Conservation (phyloP, 2,888 invertebrate species). For the Eristalinus sepulchralis region DNA sequence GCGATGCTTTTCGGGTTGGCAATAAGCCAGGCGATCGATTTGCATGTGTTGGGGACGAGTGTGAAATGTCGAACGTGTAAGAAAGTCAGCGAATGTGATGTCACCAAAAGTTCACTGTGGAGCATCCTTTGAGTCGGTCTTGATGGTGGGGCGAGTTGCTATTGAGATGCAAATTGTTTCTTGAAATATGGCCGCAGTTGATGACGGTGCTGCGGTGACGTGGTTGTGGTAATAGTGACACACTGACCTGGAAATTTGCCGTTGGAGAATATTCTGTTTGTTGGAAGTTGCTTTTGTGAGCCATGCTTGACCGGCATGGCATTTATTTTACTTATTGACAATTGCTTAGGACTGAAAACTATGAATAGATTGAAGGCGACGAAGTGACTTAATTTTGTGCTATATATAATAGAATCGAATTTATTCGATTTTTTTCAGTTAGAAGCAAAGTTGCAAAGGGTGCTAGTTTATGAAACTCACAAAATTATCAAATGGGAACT, state of each 20-base stretch:
- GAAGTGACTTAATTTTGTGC: too few species aligned
- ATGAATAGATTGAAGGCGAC: too few species aligned
- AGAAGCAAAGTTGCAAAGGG: too few species aligned
- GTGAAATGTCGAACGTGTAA: background rate
- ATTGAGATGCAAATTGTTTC: conserved; percentile 20
- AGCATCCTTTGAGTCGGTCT: conserved; percentile 5
- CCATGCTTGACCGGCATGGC: too few species aligned
- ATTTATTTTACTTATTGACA: too few species aligned
- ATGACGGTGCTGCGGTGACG: background rate
- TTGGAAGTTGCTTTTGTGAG: too few species aligned
- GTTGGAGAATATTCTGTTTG: background rate
- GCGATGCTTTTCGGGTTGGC: conserved; percentile 19
- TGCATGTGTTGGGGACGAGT: conserved; percentile 34
- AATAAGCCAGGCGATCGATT: conserved; percentile 43
- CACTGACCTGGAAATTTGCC: background rate
- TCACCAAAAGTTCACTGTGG: conserved; percentile 13
- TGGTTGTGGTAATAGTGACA: background rate
- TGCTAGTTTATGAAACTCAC: too few species aligned
- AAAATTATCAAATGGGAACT: too few species aligned
- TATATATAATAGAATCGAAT: too few species aligned
- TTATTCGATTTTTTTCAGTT: too few species aligned
- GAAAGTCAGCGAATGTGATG: conserved; percentile 9
- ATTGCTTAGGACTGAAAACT: too few species aligned
- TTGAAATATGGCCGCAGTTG: background rate
- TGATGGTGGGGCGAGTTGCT: background rate